Evolutionary conservation across 2,113 vertebrate species (phyloP), one percentile per base, ranked within the genome.

Genomic region (Pluvialis apricaria): DNA sequence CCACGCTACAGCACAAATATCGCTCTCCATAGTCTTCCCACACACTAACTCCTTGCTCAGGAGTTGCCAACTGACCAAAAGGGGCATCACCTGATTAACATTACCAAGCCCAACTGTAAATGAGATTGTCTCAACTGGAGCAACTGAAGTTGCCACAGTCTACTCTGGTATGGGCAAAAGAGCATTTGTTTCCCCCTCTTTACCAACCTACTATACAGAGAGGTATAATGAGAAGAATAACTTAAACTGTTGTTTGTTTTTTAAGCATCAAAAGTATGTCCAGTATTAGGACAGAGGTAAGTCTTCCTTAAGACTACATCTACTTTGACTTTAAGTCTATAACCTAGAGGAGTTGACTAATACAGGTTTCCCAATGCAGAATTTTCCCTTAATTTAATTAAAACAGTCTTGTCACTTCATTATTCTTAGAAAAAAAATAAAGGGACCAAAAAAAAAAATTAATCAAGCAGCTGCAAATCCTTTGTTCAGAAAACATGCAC

Each of bases 11-110:
- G 25, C 8, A 77, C 28, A 60, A 38, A 51, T 9, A 45, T 0
- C 25, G 5, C 34, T 65, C 40, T 60, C 49, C 0, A 0, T 0
- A 36, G 40, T 31, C n/a, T 66, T 58, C 49, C 58, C 19, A 69
- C 58, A 31, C 8, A 31, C 12, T 44, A 73, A 58, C 9, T 54
- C 49, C 7, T 2, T 22, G 25, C 51, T 61, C 13, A 32, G 24
- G 34, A 81, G 45, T 19, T 4, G 5, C 24, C 44, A 82, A 24
- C 13, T 44, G 66, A 62, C 31, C 7, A 70, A 51, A 34, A 45
- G 15, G 15, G 22, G 21, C 7, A 32, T 60, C 17, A 36, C 49
- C 29, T n/a, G 32, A 66, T 4, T 68, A 87, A 69, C 19, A 13
- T 40, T 31, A 82, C 11, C 22, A 38, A 57, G 7, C 13, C n/a